phyloP scores from a whole-genome alignment of 2,888 invertebrate species.

The Heliconius erato region DNA sequence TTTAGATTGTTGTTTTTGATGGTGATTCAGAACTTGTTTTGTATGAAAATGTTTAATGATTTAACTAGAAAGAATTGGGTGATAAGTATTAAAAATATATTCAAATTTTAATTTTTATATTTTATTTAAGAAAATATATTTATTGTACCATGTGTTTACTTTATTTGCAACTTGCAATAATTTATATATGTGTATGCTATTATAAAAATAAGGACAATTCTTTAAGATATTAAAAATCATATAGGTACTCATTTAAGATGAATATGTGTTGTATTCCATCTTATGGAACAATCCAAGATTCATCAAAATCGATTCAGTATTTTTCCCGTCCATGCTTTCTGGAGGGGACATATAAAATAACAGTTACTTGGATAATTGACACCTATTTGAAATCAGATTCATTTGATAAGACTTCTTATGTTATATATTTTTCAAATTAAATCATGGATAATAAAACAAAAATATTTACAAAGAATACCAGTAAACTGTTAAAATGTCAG shows the following conservation, averaged over 20 bases:
- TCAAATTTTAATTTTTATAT: too few relatives aligned
- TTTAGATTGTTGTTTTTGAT: neutral
- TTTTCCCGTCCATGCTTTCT: too few relatives aligned
- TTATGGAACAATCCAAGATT: neutral
- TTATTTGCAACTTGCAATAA: too few relatives aligned
- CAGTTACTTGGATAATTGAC: too few relatives aligned
- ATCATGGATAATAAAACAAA: neutral
- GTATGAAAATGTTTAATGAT: neutral
- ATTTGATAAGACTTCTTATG: neutral
- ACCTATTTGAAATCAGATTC: neutral
- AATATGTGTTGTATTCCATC: neutral
- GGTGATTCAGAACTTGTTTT: neutral
- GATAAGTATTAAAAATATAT: too few relatives aligned
- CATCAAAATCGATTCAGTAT: neutral
- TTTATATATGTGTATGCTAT: too few relatives aligned
- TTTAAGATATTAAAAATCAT: neutral
- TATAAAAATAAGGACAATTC: too few relatives aligned
- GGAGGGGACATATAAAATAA: too few relatives aligned
- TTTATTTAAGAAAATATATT: too few relatives aligned
- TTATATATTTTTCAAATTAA: neutral
- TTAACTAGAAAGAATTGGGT: neutral
- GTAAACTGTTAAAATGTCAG: constrained; percentile 1
- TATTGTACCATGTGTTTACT: too few relatives aligned
- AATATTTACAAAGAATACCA: neutral
- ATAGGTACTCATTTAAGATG: neutral